These are phyloP conservation scores for Panthera uncia DNA, from an alignment of 2,113 vertebrate species.

Conservation along the genomic window DNA sequence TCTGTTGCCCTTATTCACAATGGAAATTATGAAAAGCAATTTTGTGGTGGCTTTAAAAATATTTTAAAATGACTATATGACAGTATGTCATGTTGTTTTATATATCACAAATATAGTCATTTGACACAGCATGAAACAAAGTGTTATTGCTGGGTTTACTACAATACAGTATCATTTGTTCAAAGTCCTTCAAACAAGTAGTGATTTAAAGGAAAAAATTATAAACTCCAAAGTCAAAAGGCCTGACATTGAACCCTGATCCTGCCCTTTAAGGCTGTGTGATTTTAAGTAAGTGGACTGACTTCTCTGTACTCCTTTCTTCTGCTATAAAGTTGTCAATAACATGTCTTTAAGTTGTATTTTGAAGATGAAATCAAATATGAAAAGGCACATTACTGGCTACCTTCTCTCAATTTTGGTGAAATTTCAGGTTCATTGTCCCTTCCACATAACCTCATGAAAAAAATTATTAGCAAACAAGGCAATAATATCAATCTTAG, in stretches of 20 bases:
- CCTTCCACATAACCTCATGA: background rate
- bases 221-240: slow-evolving; percentile 15
- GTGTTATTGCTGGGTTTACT: background rate
- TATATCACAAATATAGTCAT: slow-evolving; percentile 50
- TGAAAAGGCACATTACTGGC: background rate
- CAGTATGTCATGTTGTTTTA: slow-evolving; percentile 52
- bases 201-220: slow-evolving; percentile 51
- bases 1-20: slow-evolving; percentile 51
- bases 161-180: slow-evolving; percentile 44
- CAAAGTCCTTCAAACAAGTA: slow-evolving; percentile 29
- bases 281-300: background rate
- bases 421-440: background rate
- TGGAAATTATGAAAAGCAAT: slow-evolving; percentile 68
- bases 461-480: background rate
- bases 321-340: background rate
- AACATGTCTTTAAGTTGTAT: background rate
- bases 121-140: slow-evolving; percentile 40
- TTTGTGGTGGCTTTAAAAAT: slow-evolving; percentile 64
- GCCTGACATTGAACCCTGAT: background rate
- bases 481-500: background rate
- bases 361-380: background rate
- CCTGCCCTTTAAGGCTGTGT: background rate
- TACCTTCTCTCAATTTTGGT: background rate
- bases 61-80: slow-evolving; percentile 57
- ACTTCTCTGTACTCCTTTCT: background rate